Conservation (phyloP, 2,888 invertebrate species). For the Pantelozetes paolii region DNA sequence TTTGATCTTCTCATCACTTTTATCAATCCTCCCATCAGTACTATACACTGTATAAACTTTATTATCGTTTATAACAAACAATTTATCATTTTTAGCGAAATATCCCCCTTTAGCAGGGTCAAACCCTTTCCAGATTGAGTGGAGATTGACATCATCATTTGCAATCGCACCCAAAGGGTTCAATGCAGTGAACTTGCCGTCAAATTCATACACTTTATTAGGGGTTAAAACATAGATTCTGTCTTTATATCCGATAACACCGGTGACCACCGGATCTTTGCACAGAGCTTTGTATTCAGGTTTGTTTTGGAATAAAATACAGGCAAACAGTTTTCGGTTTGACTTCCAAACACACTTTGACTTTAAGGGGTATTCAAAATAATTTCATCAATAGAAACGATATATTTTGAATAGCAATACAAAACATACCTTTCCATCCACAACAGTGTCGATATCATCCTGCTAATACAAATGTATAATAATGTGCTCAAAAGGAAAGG, state of each 20-base stretch:
- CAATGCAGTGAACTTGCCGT: constrained; percentile 11
- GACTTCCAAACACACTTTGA: constrained; percentile 11
- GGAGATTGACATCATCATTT: neutral
- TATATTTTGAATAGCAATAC: neutral
- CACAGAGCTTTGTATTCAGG: neutral
- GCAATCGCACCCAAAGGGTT: constrained; percentile 3
- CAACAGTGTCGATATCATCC: neutral
- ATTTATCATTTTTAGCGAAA: neutral
- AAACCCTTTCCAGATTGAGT: neutral
- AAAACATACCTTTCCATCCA: neutral
- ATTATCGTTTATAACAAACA: neutral
- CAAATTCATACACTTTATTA: constrained; percentile 9
- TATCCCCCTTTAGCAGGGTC: neutral
- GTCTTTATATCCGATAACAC: constrained; percentile 13
- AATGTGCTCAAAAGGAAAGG: too few relatives aligned
- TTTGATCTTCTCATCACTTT: neutral
- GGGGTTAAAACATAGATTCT: neutral
- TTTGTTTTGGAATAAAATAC: neutral
- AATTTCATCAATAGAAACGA: neutral
- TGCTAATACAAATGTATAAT: neutral
- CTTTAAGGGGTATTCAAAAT: neutral
- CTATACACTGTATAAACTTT: neutral
- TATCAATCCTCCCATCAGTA: neutral
- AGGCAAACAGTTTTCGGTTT: neutral
- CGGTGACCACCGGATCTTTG: neutral